phyloP scores from a whole-genome alignment of 2,113 vertebrate species.

The Engraulis encrasicolus region DNA sequence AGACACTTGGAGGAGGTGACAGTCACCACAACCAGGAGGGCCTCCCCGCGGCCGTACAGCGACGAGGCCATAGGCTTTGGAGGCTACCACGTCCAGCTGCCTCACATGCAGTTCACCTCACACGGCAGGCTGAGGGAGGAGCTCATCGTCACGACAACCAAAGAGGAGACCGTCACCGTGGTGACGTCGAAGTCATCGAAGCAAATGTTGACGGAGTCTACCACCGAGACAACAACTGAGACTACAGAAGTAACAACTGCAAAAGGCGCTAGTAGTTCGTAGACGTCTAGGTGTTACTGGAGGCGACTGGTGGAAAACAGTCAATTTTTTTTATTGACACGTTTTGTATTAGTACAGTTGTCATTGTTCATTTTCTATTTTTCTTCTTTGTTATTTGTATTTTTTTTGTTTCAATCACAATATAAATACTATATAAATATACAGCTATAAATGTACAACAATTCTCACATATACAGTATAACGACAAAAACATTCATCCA shows the following conservation, averaged over 20 bases:
- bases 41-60: too few species aligned
- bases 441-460: background rate
- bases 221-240: too few species aligned
- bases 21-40: slow-evolving; percentile 43
- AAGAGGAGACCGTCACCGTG: slow-evolving; percentile 57
- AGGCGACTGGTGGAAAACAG: background rate
- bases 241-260: slow-evolving; percentile 29
- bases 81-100: slow-evolving; percentile 74
- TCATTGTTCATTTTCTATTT: slow-evolving; percentile 19
- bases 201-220: slow-evolving; percentile 58
- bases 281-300: slow-evolving; percentile 27
- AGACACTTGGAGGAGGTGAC: slow-evolving; percentile 58
- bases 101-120: slow-evolving; percentile 72
- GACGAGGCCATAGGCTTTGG: slow-evolving; percentile 42
- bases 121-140: slow-evolving; percentile 63
- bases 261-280: slow-evolving; percentile 39
- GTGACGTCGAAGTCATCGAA: slow-evolving; percentile 66
- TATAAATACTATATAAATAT: background rate
- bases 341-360: slow-evolving; percentile 3
- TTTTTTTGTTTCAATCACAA: background rate
- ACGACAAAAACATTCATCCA: background rate
- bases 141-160: slow-evolving; percentile 52
- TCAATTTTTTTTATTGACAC: slow-evolving; percentile 28
- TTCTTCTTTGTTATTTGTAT: background rate
- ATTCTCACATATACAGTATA: too few species aligned